A percentile compares a stretch with the other conserved stretches of the same genome.
phyloP scores from a whole-genome alignment of 2,113 vertebrate species.

The Microcebus jonahi region DNA sequence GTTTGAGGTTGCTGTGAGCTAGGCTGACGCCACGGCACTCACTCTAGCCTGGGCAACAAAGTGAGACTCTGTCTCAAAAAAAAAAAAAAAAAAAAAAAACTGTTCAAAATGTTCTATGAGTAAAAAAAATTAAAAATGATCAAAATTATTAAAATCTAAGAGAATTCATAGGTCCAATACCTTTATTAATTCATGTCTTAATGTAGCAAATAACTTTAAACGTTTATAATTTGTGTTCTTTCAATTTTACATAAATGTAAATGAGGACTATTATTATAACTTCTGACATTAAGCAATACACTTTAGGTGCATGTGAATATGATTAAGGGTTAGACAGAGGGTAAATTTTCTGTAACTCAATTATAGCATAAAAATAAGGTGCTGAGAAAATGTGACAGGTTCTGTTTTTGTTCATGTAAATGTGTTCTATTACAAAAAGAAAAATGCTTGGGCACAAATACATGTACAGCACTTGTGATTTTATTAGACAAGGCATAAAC shows the following conservation, averaged over 20 bases:
- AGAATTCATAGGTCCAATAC: slow-evolving; percentile 33
- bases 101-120: slow-evolving; percentile 3
- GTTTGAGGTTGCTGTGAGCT: no score
- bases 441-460: slow-evolving; percentile 71
- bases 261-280: slow-evolving; percentile 73
- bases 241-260: slow-evolving; percentile 58
- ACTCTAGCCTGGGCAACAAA: no score
- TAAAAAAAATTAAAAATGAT: slow-evolving; percentile 46
- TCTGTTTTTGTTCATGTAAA: slow-evolving; percentile 71
- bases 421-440: slow-evolving; percentile 69
- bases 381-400: slow-evolving; percentile 64
- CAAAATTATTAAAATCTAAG: slow-evolving; percentile 48
- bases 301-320: slow-evolving; percentile 66
- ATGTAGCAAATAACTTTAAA: slow-evolving; percentile 68
- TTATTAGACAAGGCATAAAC: slow-evolving; percentile 71
- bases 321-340: slow-evolving; percentile 70
- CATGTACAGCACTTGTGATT: slow-evolving; percentile 64
- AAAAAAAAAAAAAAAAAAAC: no score
- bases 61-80: no score
- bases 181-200: slow-evolving; percentile 63
- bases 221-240: slow-evolving; percentile 54
- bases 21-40: no score
- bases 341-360: slow-evolving; percentile 69
- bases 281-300: slow-evolving; percentile 70
- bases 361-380: slow-evolving; percentile 76